Conservation (phyloP, 1,140 invertebrate genomes). For the Pectinophora gossypiella region DNA sequence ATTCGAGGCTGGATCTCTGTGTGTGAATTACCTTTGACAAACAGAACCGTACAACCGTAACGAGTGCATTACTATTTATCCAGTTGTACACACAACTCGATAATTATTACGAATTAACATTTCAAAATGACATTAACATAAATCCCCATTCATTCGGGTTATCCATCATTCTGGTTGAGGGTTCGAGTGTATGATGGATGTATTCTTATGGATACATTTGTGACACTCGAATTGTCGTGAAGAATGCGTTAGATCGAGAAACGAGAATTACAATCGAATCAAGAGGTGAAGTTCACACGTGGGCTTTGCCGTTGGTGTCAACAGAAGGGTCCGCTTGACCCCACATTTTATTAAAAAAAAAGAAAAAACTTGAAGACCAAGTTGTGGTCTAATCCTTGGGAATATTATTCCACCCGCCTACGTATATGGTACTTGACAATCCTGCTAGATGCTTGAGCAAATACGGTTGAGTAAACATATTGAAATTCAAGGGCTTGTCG, state of each 20-base stretch:
- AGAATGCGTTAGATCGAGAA: conserved; percentile 47
- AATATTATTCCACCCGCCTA: too few species aligned
- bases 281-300: conserved; percentile 58
- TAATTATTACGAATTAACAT: conserved; percentile 65
- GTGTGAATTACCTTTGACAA: background rate
- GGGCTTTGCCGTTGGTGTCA: conserved; percentile 28
- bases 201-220: conserved; percentile 43
- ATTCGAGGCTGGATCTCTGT: background rate
- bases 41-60: conserved; percentile 25
- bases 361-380: too few species aligned
- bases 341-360: too few species aligned
- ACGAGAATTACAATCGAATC: conserved; percentile 24
- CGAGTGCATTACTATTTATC: conserved; percentile 44
- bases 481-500: conserved; percentile 49
- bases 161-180: conserved; percentile 49
- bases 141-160: conserved; percentile 52
- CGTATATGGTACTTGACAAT: too few species aligned
- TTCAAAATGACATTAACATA: conserved; percentile 61
- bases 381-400: too few species aligned
- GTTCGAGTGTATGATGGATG: conserved; percentile 38
- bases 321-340: conserved; percentile 25
- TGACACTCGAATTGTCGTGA: conserved; percentile 56
- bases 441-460: background rate
- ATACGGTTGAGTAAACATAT: conserved; percentile 36
- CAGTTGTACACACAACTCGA: conserved; percentile 45